A percentile compares a stretch with the other conserved stretches of the same genome.
Evolutionary conservation across 1,140 invertebrate species (phyloP).

Genomic region (Sarcophaga peregrina): DNA sequence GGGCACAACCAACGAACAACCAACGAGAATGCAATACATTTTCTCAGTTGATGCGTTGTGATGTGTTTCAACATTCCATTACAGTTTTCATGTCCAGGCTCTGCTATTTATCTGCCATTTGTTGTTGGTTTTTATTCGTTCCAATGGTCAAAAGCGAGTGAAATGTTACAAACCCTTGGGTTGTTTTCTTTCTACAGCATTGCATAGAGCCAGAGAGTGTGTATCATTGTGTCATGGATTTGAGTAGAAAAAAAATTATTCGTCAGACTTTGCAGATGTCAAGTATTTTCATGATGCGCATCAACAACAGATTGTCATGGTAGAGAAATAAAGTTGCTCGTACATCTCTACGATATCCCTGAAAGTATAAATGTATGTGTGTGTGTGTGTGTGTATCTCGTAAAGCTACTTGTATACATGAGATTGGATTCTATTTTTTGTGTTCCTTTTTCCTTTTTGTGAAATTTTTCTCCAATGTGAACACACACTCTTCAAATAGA

Average conservation of each 20-base stretch:
- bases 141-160: constrained; percentile 7
- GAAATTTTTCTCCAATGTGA: background rate
- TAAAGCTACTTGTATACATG: too few relatives aligned
- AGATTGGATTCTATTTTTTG: too few relatives aligned
- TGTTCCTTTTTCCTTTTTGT: background rate
- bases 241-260: background rate
- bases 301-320: constrained; percentile 18
- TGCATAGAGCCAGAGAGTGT: background rate
- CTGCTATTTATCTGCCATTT: background rate
- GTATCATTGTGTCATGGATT: background rate
- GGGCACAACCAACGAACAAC: background rate
- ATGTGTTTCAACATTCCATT: constrained; percentile 3
- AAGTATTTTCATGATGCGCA: constrained; percentile 24
- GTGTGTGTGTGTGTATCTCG: too few relatives aligned
- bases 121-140: background rate
- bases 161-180: constrained; percentile 9
- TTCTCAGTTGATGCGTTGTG: constrained; percentile 14
- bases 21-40: constrained; percentile 18
- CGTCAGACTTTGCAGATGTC: constrained; percentile 10
- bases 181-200: background rate
- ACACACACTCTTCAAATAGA: background rate
- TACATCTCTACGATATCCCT: too few relatives aligned
- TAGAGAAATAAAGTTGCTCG: background rate
- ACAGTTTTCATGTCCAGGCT: background rate
- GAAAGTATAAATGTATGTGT: too few relatives aligned